These are phyloP conservation scores for Galago senegalensis DNA, from an alignment of 2,797 vertebrate species.

Conservation along the genomic window DNA sequence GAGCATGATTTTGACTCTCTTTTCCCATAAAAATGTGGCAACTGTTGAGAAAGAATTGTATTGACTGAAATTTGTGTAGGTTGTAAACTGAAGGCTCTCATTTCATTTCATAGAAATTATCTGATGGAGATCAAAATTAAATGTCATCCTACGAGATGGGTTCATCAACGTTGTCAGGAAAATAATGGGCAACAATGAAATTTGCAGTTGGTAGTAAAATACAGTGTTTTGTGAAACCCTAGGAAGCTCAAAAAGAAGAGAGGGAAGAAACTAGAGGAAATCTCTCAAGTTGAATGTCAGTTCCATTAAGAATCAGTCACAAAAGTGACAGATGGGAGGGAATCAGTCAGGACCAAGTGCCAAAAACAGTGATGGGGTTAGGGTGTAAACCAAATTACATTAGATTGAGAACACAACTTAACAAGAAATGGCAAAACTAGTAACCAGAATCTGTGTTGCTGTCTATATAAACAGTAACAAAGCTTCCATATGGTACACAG, in stretches of 20 bases:
- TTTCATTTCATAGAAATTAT: slow-evolving; percentile 21
- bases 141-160: neutral
- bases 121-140: slow-evolving; percentile 22
- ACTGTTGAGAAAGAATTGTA: neutral
- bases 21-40: neutral
- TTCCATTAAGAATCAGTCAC: neutral
- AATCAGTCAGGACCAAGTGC: neutral
- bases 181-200: slow-evolving; percentile 11
- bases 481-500: neutral
- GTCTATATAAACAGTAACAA: neutral
- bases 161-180: slow-evolving; percentile 9
- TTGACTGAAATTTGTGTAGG: neutral
- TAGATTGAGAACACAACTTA: neutral
- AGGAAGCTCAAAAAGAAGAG: neutral
- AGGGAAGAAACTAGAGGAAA: neutral
- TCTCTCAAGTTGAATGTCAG: neutral
- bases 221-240: neutral
- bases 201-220: neutral
- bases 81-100: neutral
- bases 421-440: neutral
- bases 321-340: neutral
- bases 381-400: neutral
- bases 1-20: slow-evolving; percentile 1
- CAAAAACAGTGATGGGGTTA: neutral
- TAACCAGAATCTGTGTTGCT: neutral